Evolutionary conservation across 2,113 vertebrate genomes (phyloP).

Genomic region (Carassius auratus): DNA sequence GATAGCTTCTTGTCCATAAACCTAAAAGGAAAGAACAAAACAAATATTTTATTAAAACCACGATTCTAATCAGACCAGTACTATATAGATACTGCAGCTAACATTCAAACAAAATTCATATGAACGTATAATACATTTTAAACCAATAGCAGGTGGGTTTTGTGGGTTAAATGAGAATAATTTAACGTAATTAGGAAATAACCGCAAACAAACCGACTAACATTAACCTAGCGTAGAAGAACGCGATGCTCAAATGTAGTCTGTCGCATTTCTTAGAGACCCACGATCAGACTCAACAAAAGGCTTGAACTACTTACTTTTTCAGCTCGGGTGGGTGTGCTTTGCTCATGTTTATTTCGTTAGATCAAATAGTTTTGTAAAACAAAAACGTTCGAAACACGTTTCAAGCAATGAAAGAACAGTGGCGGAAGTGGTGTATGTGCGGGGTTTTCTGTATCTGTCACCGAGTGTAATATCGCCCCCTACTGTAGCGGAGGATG

Average conservation of each 20-base stretch:
- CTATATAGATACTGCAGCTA: too few species aligned
- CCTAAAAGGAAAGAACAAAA: constrained; percentile 69
- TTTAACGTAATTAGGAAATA: not conserved
- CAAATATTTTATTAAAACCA: not conserved
- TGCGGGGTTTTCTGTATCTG: not conserved
- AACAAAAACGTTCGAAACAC: constrained; percentile 1
- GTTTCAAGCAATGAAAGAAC: not conserved
- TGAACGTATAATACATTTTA: too few species aligned
- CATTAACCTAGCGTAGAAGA: not conserved
- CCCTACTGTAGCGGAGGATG: not conserved
- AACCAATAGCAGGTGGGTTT: too few species aligned
- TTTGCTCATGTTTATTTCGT: constrained; percentile 84
- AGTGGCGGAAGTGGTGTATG: not conserved
- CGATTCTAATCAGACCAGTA: too few species aligned
- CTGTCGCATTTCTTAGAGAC: not conserved
- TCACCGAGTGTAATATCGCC: not conserved
- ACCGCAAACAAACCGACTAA: not conserved
- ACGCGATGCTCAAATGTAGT: not conserved
- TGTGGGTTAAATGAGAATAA: not conserved
- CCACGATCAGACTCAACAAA: not conserved
- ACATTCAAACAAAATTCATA: too few species aligned
- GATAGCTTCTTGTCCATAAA: constrained; percentile 99
- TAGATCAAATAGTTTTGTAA: not conserved
- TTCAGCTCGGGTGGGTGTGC: constrained; percentile 94
- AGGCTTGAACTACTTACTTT: constrained; percentile 79